These are phyloP conservation scores for Piscicola geometra DNA, from an alignment of 2,888 invertebrate species.

Conservation along the genomic window DNA sequence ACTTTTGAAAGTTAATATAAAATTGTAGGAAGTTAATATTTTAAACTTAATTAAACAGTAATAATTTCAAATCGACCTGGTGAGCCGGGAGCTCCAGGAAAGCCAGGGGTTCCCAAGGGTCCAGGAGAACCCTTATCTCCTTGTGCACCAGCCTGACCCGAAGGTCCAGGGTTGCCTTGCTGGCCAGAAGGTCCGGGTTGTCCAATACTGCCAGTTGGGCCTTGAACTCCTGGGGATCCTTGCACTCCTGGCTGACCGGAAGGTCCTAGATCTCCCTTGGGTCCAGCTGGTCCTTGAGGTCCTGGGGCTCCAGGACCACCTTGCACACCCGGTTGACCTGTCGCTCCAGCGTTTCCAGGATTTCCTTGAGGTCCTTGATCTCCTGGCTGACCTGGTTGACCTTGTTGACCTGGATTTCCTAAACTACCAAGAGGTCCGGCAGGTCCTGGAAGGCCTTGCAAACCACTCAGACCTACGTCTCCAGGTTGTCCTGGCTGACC, in stretches of 20 bases:
- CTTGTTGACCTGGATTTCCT: constrained; percentile 14
- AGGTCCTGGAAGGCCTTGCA: constrained; percentile 28
- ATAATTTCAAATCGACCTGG: constrained; percentile 25
- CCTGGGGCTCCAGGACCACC: constrained; percentile 29
- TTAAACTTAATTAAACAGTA: background rate
- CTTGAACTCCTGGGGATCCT: constrained; percentile 33
- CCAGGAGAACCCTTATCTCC: constrained; percentile 12
- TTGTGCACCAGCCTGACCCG: background rate
- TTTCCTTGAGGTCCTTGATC: constrained; percentile 26
- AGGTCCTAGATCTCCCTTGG: constrained; percentile 60
- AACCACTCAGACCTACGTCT: constrained; percentile 36
- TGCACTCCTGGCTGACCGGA: constrained; percentile 49
- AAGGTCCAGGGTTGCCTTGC: background rate
- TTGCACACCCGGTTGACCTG: constrained; percentile 33
- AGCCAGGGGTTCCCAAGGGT: constrained; percentile 35
- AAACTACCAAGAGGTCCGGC: constrained; percentile 38
- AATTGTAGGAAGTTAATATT: background rate
- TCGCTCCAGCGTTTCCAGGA: constrained; percentile 36
- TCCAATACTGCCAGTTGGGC: constrained; percentile 24
- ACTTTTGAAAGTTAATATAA: constrained; percentile 16
- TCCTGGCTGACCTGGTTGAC: constrained; percentile 55
- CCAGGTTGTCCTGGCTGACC: constrained; percentile 39
- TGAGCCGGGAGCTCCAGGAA: constrained; percentile 31
- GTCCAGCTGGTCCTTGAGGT: constrained; percentile 61
- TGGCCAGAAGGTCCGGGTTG: constrained; percentile 25